Conservation (phyloP, 1,140 invertebrate species). For the Muscidifurax raptorellus region DNA sequence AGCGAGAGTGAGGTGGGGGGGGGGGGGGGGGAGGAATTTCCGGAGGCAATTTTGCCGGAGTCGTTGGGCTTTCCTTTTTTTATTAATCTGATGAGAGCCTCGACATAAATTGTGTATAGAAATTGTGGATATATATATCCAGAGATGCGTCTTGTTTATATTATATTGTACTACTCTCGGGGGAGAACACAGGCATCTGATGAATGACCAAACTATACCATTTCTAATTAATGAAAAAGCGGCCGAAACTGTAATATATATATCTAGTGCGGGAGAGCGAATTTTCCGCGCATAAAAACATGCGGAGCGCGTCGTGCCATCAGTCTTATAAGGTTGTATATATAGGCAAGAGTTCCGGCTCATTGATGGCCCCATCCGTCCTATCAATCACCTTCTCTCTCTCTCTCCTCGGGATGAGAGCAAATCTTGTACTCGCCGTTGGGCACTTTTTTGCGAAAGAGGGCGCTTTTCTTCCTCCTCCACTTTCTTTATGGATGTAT, state of each 20-base stretch:
- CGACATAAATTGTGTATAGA: background rate
- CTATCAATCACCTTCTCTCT: constrained; percentile 33
- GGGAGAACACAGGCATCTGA: background rate
- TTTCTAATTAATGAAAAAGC: constrained; percentile 15
- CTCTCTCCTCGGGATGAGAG: background rate
- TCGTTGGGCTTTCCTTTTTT: background rate
- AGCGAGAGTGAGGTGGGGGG: background rate
- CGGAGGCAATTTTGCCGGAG: constrained; percentile 4
- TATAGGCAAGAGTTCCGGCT: constrained; percentile 24
- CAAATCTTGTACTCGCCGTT: constrained; percentile 18
- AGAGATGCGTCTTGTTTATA: too few species aligned
- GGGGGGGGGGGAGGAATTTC: constrained; percentile 2
- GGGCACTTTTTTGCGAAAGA: background rate
- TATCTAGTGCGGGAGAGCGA: too few species aligned
- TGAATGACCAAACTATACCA: background rate
- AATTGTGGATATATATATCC: too few species aligned
- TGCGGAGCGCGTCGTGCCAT: background rate
- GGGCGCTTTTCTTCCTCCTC: background rate
- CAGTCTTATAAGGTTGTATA: constrained; percentile 10
- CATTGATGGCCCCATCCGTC: constrained; percentile 16
- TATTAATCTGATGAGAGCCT: constrained; percentile 16
- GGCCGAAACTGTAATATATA: too few species aligned
- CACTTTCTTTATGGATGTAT: background rate
- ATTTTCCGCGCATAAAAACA: constrained; percentile 6
- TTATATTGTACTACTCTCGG: background rate